These are phyloP conservation scores for Melopsittacus undulatus DNA, from an alignment of 2,797 vertebrate genomes.

Conservation along the genomic window DNA sequence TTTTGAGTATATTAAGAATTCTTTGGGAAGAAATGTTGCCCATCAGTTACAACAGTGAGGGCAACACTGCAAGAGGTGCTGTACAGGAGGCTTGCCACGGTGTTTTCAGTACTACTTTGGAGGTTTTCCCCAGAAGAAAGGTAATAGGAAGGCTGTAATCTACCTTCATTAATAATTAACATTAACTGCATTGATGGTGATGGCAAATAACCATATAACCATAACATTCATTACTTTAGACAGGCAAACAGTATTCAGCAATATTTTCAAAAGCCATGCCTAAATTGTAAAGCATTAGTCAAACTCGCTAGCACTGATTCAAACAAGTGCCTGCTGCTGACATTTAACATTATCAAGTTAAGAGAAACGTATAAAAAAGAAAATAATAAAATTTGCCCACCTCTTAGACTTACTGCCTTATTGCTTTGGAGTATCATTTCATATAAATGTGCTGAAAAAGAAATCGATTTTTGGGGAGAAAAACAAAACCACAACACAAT, in stretches of 20 bases:
- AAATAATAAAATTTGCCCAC: neutral
- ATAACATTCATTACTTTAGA: neutral
- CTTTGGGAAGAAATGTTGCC: neutral
- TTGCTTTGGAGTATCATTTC: neutral
- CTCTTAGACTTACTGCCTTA: neutral
- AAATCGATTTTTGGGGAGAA: rapidly evolving
- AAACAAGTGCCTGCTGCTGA: neutral
- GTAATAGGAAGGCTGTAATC: neutral
- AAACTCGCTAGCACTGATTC: neutral
- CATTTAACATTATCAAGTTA: neutral
- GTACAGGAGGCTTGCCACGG: neutral
- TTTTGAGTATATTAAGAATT: neutral
- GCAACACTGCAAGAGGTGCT: neutral
- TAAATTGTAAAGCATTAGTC: neutral
- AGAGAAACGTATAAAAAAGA: neutral
- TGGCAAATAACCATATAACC: neutral
- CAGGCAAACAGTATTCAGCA: neutral
- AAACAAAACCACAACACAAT: rapidly evolving
- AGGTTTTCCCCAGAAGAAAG: neutral
- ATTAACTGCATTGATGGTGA: too few relatives aligned
- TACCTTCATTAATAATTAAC: neutral
- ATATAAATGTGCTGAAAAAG: neutral
- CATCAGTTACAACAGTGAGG: neutral
- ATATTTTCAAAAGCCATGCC: neutral
- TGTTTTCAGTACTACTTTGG: neutral